Evolutionary conservation across 2,888 invertebrate species (phyloP).

Genomic region (Synergus laeviventris): DNA sequence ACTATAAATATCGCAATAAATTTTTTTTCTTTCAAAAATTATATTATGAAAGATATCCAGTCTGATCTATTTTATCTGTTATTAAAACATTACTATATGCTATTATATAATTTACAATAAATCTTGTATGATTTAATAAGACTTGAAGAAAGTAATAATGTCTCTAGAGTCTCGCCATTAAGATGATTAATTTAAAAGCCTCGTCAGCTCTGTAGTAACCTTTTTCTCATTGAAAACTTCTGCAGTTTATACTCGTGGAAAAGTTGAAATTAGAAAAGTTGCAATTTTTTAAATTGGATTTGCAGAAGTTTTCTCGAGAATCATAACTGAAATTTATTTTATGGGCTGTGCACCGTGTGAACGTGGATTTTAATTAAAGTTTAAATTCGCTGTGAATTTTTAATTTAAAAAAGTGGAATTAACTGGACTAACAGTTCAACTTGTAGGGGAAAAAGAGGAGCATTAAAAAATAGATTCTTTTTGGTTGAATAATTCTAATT

Average conservation of each 20-base stretch:
- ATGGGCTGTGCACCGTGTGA: conserved; percentile 1
- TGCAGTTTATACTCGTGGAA: conserved; percentile 35
- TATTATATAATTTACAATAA: conserved; percentile 42
- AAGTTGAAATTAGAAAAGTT: conserved; percentile 41
- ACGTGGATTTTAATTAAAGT: conserved; percentile 28
- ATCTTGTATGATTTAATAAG: conserved; percentile 52
- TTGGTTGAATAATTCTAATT: neutral
- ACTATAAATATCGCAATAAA: conserved; percentile 54
- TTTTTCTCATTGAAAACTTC: conserved; percentile 33
- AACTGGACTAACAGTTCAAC: neutral
- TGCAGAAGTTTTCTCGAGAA: conserved; percentile 23
- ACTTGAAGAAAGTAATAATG: conserved; percentile 51
- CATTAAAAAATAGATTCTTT: neutral
- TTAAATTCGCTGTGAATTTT: neutral
- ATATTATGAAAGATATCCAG: neutral
- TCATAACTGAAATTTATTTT: conserved; percentile 38
- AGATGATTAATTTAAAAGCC: conserved; percentile 35
- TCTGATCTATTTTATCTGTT: too few species aligned
- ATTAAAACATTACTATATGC: too few species aligned
- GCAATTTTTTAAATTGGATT: conserved; percentile 39
- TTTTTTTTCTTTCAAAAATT: conserved; percentile 16
- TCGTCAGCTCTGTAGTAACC: conserved; percentile 27
- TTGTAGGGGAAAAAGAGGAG: neutral
- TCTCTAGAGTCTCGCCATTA: conserved; percentile 39
- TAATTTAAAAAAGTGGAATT: neutral